Base-by-base conservation (phyloP, 2,797 vertebrate species). In the Glyptemys insculpta region DNA sequence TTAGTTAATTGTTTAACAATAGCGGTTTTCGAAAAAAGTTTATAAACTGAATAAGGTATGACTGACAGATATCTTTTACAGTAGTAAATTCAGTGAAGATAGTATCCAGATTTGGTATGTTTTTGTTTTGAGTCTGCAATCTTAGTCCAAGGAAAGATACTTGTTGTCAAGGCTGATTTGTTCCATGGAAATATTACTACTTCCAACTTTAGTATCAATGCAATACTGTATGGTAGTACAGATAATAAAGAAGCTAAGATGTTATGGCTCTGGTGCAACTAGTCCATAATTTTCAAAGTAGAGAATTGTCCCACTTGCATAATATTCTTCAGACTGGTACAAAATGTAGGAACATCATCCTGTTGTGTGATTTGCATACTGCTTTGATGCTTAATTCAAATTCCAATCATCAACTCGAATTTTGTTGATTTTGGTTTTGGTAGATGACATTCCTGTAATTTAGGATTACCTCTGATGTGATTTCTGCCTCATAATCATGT, bases 381-480 rank as follows among this genome's bases (percentile, higher is more conserved):
- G 12, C 83, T 91, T 91, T 31, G 80, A 94, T 91, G 72, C 9
- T 49, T 23, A 59, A 53, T 79, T 89, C 19, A 79, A 59, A 91
- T 78, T 82, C 21, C 4, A 72, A n/a, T 3, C 59, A 37, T 16
- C 29, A 85, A 5, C 8, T 29, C 83, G 21, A 52, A 84, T 91
- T 92, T 6, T 8, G 25, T 86, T 47, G 34, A 9, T 21, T 83
- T 79, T n/a, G 81, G 6, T 4, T 5, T 10, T 3, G 53, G 15
- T 37, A 15, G 15, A 19, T 25, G 3, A 2, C 56, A n/a, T 83
- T 90, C 78, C 18, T 89, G 0, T 82, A 0, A 0, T 2, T 3
- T 88, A 49, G 44, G 14, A 49, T 49, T 44, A 29, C 37, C 72
- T 65, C 1, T 34, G 4, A 50, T 92, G 9, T 62, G 81, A 41